A percentile compares a stretch with the other conserved stretches of the same genome.
phyloP scores from a whole-genome alignment of 1,140 invertebrate species.

The Procambarus clarkii region DNA sequence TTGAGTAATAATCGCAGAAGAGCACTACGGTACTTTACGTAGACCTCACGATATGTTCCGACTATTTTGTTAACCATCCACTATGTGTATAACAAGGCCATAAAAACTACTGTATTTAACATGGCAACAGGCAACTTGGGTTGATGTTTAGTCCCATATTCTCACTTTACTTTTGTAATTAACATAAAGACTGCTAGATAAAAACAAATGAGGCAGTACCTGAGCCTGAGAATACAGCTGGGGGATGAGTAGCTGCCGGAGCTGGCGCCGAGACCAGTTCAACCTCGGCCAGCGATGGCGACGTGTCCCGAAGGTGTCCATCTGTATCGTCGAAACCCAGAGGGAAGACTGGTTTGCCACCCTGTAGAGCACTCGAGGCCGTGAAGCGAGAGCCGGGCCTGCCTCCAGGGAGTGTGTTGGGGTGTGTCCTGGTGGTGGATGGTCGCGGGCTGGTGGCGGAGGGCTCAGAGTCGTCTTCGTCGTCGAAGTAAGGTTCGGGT shows the following conservation, averaged over 20 bases:
- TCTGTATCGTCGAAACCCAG: neutral
- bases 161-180: too few species aligned
- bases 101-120: too few species aligned
- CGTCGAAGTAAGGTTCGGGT: slow-evolving; percentile 34
- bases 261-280: neutral
- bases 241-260: neutral
- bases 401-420: neutral
- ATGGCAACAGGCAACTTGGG: too few species aligned
- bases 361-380: neutral
- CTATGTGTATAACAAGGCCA: too few species aligned
- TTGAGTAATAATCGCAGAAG: too few species aligned
- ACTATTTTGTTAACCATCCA: too few species aligned
- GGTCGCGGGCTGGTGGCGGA: neutral
- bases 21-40: too few species aligned
- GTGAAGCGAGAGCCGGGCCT: neutral
- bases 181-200: neutral
- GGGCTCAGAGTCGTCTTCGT: slow-evolving; percentile 33
- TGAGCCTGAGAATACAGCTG: neutral
- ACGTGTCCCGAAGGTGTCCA: too few species aligned
- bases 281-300: neutral
- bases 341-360: neutral
- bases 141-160: too few species aligned
- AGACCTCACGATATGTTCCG: too few species aligned
- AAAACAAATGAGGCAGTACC: neutral
- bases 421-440: neutral